Evolutionary conservation across 2,113 vertebrate genomes (phyloP).

Genomic region (Raja brachyura): DNA sequence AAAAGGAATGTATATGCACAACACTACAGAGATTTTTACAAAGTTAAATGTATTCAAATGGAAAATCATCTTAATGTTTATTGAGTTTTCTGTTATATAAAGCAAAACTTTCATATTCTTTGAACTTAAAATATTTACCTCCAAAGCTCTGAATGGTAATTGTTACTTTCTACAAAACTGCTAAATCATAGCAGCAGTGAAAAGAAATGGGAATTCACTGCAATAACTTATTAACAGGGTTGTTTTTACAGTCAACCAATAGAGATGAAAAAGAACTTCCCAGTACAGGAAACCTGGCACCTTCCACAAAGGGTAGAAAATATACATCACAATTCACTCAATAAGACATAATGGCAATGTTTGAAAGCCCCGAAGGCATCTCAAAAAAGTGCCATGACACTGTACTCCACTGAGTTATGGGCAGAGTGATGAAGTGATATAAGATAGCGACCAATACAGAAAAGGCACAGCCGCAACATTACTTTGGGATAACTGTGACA

Average conservation of each 20-base stretch:
- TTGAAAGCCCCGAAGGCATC: neutral
- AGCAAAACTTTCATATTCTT: constrained; percentile 5
- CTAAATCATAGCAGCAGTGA: neutral
- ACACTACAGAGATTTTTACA: neutral
- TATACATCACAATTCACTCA: neutral
- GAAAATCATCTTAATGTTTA: neutral
- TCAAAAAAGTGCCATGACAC: neutral
- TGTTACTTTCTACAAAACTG: neutral
- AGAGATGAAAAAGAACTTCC: constrained; percentile 1
- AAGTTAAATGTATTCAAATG: neutral
- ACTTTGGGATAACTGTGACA: neutral
- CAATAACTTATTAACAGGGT: constrained; percentile 4
- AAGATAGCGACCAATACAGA: neutral
- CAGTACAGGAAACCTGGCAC: constrained; percentile 6
- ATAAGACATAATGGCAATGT: neutral
- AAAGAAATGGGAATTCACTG: constrained; percentile 3
- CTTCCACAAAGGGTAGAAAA: neutral
- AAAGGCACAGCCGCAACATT: neutral
- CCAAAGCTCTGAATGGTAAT: constrained; percentile 1
- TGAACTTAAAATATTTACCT: neutral
- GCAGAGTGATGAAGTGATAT: neutral
- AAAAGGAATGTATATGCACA: neutral
- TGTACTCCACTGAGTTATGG: neutral
- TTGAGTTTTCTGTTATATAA: neutral
- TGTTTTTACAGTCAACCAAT: neutral